phyloP scores from a whole-genome alignment of 1,140 invertebrate genomes.

The Drosophila auraria region DNA sequence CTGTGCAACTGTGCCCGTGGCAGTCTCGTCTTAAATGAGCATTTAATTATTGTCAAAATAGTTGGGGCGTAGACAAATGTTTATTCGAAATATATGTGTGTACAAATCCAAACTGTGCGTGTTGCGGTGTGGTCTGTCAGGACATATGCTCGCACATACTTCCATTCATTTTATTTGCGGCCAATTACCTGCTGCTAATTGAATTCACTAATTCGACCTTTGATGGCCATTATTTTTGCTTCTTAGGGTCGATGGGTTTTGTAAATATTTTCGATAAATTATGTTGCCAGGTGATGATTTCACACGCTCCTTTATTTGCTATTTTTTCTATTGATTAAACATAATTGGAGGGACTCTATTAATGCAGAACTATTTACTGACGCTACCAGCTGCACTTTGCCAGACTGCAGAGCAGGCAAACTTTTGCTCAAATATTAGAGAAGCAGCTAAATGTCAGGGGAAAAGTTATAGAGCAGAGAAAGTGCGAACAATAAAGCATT shows the following conservation, averaged over 20 bases:
- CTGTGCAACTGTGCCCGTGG: background rate
- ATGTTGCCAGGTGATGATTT: conserved; percentile 2
- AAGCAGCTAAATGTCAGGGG: background rate
- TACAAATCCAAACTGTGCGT: conserved; percentile 40
- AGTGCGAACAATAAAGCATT: conserved; percentile 36
- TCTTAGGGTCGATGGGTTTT: conserved; percentile 5
- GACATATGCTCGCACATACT: conserved; percentile 12
- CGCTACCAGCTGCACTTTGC: conserved; percentile 3
- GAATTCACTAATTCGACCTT: conserved; percentile 14
- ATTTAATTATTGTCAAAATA: conserved; percentile 56
- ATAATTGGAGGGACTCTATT: background rate
- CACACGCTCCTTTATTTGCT: background rate
- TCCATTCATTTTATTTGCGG: conserved; percentile 40
- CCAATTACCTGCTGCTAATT: conserved; percentile 46
- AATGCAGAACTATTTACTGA: background rate
- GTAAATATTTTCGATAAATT: conserved; percentile 20
- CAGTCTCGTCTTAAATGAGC: conserved; percentile 7
- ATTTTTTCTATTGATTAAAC: background rate
- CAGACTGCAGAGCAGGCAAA: background rate
- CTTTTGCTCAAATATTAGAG: background rate
- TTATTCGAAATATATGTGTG: conserved; percentile 25
- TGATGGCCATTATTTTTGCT: conserved; percentile 6
- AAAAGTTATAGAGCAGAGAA: conserved; percentile 2
- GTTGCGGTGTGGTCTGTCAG: conserved; percentile 6
- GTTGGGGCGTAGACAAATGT: conserved; percentile 43